Conservation (phyloP, 2,797 vertebrate genomes). For the Muscicapa comitata region DNA sequence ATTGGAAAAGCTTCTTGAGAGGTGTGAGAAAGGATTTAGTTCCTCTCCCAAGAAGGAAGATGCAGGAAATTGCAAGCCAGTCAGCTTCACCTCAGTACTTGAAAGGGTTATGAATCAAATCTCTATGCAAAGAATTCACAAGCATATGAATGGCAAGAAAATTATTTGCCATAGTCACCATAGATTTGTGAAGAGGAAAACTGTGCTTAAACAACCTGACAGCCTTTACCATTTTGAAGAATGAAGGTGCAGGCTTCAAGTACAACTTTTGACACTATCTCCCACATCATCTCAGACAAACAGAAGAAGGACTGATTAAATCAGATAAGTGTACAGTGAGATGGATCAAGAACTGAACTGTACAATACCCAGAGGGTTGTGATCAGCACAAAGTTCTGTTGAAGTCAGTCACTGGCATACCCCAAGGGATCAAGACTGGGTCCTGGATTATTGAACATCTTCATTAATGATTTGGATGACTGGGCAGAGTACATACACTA, state of each 20-base stretch:
- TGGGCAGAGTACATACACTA: not conserved
- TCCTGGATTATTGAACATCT: not conserved
- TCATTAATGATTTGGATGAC: not conserved
- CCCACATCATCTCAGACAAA: not conserved
- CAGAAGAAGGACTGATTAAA: not conserved
- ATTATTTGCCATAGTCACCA: not conserved
- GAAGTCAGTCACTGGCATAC: not conserved
- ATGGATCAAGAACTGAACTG: not conserved
- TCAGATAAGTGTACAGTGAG: not conserved
- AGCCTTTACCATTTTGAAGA: not conserved
- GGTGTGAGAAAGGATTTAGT: not conserved
- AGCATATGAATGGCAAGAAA: not conserved
- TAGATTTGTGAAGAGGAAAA: not conserved
- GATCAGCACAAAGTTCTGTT: not conserved
- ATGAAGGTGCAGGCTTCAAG: not conserved
- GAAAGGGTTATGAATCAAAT: not conserved
- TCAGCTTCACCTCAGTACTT: not conserved
- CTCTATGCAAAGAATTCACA: not conserved
- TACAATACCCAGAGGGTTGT: not conserved
- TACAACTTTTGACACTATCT: not conserved
- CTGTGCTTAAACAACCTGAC: not conserved
- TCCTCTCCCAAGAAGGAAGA: not conserved
- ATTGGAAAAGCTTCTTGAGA: not conserved
- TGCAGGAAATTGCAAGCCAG: not conserved
- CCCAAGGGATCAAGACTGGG: not conserved